Base-by-base conservation (phyloP, 2,113 vertebrate species). In the Bettongia penicillata region DNA sequence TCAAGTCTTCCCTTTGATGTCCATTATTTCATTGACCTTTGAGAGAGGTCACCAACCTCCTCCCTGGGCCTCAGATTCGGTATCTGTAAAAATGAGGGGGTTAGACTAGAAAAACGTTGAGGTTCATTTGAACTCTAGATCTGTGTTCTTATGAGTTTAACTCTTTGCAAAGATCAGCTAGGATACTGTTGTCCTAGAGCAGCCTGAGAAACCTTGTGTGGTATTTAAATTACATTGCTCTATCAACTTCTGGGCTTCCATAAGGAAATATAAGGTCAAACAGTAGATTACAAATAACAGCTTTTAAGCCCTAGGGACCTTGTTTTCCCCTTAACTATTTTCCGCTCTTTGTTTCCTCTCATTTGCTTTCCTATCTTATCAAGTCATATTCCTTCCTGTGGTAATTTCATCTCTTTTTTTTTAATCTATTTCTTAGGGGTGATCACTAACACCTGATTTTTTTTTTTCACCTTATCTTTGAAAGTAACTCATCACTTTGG, bases 281-380 rank as follows among this genome's bases (percentile, higher is more conserved):
- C 31, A 9, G 11, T 53, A 52, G 6, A 57, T 91, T 91, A 51
- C 91, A 61, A 52, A 92, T 57, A 93, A 93, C 4, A 31, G 48
- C 52, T 68, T 95, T 68, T 49, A 94, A 91, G 49, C 28, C 90
- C 90, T 52, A 0, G 55, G 53, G 53, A 91, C 28, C 57, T 96
- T 94, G 94, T 95, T 97, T 98, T 97, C 97, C 96, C 95, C 49
- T 16, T 91, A 2, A 2, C 19, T 91, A 52, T 53, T 94, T 94
- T 95, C 89, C 1, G 28, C 53, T 89, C 95, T 92, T 48, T 97
- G 96, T 97, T 98, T 97, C 98, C 97, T 96, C 25, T 9, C 90
- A 2, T 1, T 28, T 91, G 68, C 68, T 94, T 94, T 96, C 89
- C 3, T 43, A 84, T 90, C 95, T 92, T 50, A 95, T 89, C 48